A percentile compares a stretch with the other conserved stretches of the same genome.
Conservation (phyloP, 2,113 vertebrate species). For the Megaceryle torquata region DNA sequence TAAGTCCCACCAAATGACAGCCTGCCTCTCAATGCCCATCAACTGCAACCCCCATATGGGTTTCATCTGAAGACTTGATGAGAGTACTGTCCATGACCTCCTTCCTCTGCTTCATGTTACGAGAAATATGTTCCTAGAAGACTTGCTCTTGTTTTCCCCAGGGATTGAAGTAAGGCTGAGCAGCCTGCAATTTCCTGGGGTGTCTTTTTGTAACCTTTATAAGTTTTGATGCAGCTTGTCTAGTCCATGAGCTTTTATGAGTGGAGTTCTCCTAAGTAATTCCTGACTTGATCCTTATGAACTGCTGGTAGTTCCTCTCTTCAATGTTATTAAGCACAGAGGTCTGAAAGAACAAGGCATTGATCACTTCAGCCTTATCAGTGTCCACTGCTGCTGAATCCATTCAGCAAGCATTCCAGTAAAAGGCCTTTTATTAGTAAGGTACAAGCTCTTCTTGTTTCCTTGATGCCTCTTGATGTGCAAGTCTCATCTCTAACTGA, state of each 20-base stretch:
- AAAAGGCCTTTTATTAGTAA: neutral
- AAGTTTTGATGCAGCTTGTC: neutral
- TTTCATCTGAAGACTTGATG: neutral
- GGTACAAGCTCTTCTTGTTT: neutral
- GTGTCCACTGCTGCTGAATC: neutral
- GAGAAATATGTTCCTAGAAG: neutral
- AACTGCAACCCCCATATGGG: neutral
- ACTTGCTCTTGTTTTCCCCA: neutral
- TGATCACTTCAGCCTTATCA: neutral
- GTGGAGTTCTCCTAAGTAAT: neutral
- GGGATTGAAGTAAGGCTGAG: neutral
- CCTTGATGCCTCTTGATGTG: neutral
- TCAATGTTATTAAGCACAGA: neutral
- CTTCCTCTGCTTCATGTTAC: neutral
- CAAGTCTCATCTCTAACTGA: neutral
- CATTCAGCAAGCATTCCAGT: neutral
- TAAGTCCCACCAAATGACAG: neutral
- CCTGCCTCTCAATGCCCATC: neutral
- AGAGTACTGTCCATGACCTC: neutral
- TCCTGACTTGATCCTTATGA: neutral
- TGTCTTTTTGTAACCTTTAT: neutral
- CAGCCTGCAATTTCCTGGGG: neutral
- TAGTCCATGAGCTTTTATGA: neutral
- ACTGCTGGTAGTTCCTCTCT: neutral
- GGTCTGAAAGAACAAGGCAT: neutral